Percentiles rank a stretch among this genome's conserved stretches.
These are phyloP conservation scores for Oxystoma pomonae DNA, from an alignment of 2,888 invertebrate genomes.

Conservation along the genomic window DNA sequence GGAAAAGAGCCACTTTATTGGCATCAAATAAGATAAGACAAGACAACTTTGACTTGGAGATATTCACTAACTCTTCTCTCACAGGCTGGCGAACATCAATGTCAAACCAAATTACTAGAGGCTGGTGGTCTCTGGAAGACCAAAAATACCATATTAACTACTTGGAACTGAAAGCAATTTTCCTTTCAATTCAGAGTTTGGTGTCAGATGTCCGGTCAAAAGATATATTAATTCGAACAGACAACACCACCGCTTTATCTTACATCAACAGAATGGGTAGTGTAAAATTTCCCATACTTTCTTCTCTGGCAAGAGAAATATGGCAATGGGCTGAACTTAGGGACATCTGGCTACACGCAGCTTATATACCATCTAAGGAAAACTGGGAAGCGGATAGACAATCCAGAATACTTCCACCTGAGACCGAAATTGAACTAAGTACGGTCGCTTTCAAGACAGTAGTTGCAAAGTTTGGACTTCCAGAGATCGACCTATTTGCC, in stretches of 20 bases:
- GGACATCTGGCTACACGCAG: background rate
- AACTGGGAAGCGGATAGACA: background rate
- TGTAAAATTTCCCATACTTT: constrained; percentile 3
- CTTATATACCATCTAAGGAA: background rate
- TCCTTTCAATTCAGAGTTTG: constrained; percentile 7
- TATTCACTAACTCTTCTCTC: too few relatives aligned
- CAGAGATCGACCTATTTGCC: background rate
- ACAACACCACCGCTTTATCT: background rate
- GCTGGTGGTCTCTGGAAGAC: background rate
- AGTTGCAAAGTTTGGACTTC: background rate
- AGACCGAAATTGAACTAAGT: background rate
- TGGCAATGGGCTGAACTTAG: background rate
- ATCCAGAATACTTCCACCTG: background rate
- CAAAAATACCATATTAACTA: background rate
- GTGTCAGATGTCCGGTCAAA: background rate
- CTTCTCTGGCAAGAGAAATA: background rate
- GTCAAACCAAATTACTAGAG: too few relatives aligned
- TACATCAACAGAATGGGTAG: constrained; percentile 12
- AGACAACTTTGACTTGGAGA: too few relatives aligned
- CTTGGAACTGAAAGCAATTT: constrained; percentile 8
- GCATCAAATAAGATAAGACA: too few relatives aligned
- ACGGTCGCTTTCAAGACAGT: background rate
- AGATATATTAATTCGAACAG: constrained; percentile 9
- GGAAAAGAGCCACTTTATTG: too few relatives aligned
- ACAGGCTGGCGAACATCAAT: too few relatives aligned